Base-by-base conservation (phyloP, 2,888 invertebrate genomes). In the Amaurobius ferox region DNA sequence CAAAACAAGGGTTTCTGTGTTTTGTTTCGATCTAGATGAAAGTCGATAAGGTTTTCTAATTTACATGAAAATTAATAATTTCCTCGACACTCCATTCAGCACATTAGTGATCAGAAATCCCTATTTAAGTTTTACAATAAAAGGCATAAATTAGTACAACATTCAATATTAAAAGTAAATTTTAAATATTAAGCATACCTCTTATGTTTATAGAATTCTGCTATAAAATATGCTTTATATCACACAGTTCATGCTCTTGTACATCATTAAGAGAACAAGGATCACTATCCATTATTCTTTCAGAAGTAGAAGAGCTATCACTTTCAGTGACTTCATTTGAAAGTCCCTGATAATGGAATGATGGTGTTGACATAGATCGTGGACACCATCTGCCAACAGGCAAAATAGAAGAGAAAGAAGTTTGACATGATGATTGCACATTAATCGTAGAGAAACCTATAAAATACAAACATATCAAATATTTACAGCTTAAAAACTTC, bases 151-250 rank as follows among this genome's bases (percentile, higher is more conserved):
- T 5, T 35, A 35, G 35, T 35, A 35, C 9, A 7, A 9, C 35
- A 35, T 35, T 35, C 35, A 35, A 35, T 35, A 35, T 35, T 35
- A 35, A 7, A 7, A 35, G 9, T 7, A 35, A 9, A 35, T 35
- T 9, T 9, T 35, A 35, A 35, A 9, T 9, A 5, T 35, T 35
- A 35, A 9, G 35, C 35, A 7, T 35, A 35, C 35, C 9, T 35
- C 5, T 35, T 7, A 35, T 35, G 9, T 35, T 35, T 35, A 35
- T 55, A 55, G 55, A 55, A 55, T 23, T 55, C 55, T 55, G 72
- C 61, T 73, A 79, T 86, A 86, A 86, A 76, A 86, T 86, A 73
- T 79, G 79, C 48, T 86, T 86, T 70, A 86, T 78, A 86, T 86
- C 86, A 86, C 86, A 86, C 67, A 74, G 55, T 76, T 86, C 86